Evolutionary conservation across 2,888 invertebrate genomes (phyloP), one percentile per base, ranked within the genome.

Genomic region (Mesochorus sp.): DNA sequence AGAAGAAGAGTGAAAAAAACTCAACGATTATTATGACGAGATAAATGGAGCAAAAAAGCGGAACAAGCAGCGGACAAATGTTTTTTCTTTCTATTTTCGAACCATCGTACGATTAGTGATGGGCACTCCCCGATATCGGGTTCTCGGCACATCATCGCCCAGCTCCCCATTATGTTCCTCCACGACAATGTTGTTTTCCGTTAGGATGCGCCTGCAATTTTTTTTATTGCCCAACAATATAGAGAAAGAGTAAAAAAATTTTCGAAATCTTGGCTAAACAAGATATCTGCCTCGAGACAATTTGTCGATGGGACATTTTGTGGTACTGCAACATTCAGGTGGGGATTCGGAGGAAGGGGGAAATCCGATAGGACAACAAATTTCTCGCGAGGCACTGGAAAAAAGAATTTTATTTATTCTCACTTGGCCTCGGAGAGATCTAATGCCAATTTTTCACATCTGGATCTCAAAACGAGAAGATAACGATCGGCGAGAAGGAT

Each of bases 31-130:
- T 53, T 17, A 14, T 3, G 28, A 53, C 14, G 17, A n/a, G 34
- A 37, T 26, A 64, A 51, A 68, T 42, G 34, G 49, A 51, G 74
- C 51, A 53, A 17, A 42, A 55, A 81, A 81, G 82, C 81, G 57
- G 82, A 80, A 14, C 68, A 80, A 80, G 76, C 76, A 68, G 76
- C 78, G 74, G 59, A 82, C 81, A 77, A 80, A 81, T n/a, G n/a
- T n/a, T n/a, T 73, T 80, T 62, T 79, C 42, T 81, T 71, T 82
- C 61, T 79, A 81, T 83, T 85, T 85, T 82, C 86, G 86, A 86
- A 89, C 90, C 90, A 89, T 87, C 80, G 89, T 88, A 85, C 90
- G 90, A 84, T 89, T 91, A 85, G 84, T 88, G 83, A 85, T 83
- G 76, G 86, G 84, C 59, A 87, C 80, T 28, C 88, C 85, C 39